Evolutionary conservation across 2,113 vertebrate species (phyloP), one percentile per base, ranked within the genome.

Genomic region (Trogon melanurus): DNA sequence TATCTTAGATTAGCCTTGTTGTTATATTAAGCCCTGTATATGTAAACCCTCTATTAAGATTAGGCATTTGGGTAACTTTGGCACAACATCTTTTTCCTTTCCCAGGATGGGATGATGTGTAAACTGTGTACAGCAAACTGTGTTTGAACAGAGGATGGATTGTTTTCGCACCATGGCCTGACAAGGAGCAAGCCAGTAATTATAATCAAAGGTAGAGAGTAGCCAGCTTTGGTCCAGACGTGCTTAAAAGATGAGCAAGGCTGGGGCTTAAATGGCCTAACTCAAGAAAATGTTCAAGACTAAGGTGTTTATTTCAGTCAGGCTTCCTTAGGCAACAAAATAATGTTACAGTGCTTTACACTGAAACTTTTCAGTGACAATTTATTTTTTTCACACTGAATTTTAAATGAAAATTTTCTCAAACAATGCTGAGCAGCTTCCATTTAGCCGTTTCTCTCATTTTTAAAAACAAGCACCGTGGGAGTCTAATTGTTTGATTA

Each of bases 401-500:
- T 41, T 41, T 41, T 41, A 41, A 41, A 41, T 41, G 41, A 41
- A 41, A 41, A 41, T 41, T 41, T 41, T 41, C 41, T 41, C 41
- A 41, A 41, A 41, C 41, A 41, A 41, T 32, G 25, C 67, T 11
- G 3, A 76, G 32, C 53, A 79, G 7, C 29, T 75, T 79, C 53
- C 41, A 50, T 72, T 57, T 72, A 75, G 34, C 50, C 9, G 62
- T 34, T 91, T 81, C 38, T 79, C 69, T 34, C n/a, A 1, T 74
- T 83, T 95, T 93, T 76, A 80, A 92, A 73, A 79, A 56, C 23
- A 4, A 93, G 32, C 72, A n/a, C 76, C 0, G 0, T 60, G 41
- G 57, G 84, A 84, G 71, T 67, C 53, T 93, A 86, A 92, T 88
- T 92, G 57, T 95, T 96, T 95, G 85, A 94, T 94, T 93, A 92